Evolutionary conservation across 2,888 invertebrate genomes (phyloP).

Genomic region (Linyphia triangularis): DNA sequence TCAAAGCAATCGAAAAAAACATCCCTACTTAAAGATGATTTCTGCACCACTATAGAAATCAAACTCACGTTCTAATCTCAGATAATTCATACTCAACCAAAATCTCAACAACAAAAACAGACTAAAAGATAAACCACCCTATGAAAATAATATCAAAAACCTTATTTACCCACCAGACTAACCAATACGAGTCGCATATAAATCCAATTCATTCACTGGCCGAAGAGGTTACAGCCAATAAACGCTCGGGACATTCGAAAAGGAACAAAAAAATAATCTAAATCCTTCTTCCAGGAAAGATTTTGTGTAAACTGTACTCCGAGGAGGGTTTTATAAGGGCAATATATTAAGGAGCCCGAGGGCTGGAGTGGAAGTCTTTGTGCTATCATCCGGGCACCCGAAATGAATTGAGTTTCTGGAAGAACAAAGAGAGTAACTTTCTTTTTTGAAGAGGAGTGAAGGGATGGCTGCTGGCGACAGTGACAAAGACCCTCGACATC

Average conservation of each 20-base stretch:
- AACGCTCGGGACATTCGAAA: background rate
- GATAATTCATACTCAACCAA: no score
- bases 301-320: slow-evolving; percentile 38
- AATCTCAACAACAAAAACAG: no score
- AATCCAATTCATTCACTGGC: no score
- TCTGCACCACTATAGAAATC: no score
- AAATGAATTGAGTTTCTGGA: slow-evolving; percentile 55
- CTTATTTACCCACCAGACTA: no score
- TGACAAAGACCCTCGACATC: slow-evolving; percentile 40
- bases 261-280: background rate
- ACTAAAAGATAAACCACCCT: no score
- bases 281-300: background rate
- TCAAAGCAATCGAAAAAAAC: no score
- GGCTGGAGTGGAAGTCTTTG: background rate
- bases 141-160: no score
- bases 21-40: no score
- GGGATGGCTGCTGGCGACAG: slow-evolving; percentile 42
- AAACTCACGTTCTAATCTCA: no score
- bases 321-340: slow-evolving; percentile 33
- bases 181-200: no score
- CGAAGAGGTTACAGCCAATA: no score
- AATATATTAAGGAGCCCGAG: slow-evolving; percentile 26
- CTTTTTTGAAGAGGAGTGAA: slow-evolving; percentile 12
- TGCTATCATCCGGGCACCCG: background rate
- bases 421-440: slow-evolving; percentile 40